phyloP scores from a whole-genome alignment of 2,113 vertebrate species.

The Ascaphus truei region DNA sequence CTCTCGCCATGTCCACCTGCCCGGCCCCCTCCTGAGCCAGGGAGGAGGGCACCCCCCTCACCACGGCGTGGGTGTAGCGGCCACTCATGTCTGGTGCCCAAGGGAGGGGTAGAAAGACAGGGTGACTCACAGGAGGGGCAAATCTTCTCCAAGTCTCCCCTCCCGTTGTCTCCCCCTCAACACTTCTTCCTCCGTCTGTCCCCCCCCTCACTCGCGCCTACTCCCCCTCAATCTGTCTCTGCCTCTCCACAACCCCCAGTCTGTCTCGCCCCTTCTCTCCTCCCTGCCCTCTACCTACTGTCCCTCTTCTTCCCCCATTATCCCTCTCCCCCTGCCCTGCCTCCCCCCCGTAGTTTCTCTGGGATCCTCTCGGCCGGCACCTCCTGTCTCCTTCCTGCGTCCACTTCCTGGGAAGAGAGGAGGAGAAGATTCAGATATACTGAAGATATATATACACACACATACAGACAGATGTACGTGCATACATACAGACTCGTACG shows the following conservation, averaged over 20 bases:
- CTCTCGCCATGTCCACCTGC: slow-evolving; percentile 75
- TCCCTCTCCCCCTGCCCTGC: background rate
- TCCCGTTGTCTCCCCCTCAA: background rate
- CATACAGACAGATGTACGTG: no score
- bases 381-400: slow-evolving; percentile 6
- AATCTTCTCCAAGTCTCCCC: no score
- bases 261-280: background rate
- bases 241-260: no score
- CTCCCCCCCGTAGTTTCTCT: background rate
- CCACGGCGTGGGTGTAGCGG: slow-evolving; percentile 82
- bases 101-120: slow-evolving; percentile 45
- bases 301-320: no score
- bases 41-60: slow-evolving; percentile 74
- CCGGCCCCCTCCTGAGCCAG: slow-evolving; percentile 51
- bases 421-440: background rate
- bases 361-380: background rate
- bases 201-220: background rate
- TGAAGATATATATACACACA: no score
- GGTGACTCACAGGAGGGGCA: slow-evolving; percentile 48
- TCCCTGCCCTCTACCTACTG: background rate
- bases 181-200: background rate
- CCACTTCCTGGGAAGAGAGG: slow-evolving; percentile 9
- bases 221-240: background rate
- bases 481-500: no score
- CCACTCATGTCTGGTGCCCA: slow-evolving; percentile 46